These are phyloP conservation scores for Apodemus speciosus DNA, from an alignment of 2,113 vertebrate species.

Conservation along the genomic window DNA sequence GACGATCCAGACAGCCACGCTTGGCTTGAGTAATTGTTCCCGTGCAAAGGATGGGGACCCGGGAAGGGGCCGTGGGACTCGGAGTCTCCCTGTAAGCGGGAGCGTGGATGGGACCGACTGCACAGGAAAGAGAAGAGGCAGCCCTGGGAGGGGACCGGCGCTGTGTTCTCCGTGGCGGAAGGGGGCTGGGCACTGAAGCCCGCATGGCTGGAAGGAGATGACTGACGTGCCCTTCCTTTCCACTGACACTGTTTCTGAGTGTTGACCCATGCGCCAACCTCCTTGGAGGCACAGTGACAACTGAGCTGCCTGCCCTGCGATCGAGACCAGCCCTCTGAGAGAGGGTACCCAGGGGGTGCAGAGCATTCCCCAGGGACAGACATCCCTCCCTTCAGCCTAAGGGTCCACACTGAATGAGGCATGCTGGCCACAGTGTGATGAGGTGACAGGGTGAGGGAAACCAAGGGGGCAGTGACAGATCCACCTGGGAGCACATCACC, in stretches of 20 bases:
- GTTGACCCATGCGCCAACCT: background rate
- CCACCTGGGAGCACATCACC: too few relatives aligned
- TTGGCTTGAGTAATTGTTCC: background rate
- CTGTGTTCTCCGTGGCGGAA: too few relatives aligned
- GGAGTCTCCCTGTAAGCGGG: too few relatives aligned
- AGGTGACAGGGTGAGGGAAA: background rate
- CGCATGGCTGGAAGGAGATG: background rate
- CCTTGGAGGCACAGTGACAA: background rate
- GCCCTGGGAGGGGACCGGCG: background rate
- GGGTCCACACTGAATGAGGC: background rate
- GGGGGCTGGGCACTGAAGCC: background rate
- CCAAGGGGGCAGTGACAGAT: background rate
- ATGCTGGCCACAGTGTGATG: background rate
- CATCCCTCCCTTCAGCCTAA: background rate
- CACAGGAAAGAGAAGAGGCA: background rate
- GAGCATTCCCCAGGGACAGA: background rate
- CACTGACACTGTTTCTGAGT: background rate
- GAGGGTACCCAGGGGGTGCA: background rate
- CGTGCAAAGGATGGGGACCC: rapidly evolving
- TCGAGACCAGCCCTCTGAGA: background rate
- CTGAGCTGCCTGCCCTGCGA: background rate
- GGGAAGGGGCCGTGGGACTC: background rate
- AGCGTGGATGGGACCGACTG: rapidly evolving
- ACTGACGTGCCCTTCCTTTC: background rate
- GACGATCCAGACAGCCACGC: too few relatives aligned